Evolutionary conservation across 1,140 invertebrate species (phyloP).

Genomic region (Drosophila azteca): DNA sequence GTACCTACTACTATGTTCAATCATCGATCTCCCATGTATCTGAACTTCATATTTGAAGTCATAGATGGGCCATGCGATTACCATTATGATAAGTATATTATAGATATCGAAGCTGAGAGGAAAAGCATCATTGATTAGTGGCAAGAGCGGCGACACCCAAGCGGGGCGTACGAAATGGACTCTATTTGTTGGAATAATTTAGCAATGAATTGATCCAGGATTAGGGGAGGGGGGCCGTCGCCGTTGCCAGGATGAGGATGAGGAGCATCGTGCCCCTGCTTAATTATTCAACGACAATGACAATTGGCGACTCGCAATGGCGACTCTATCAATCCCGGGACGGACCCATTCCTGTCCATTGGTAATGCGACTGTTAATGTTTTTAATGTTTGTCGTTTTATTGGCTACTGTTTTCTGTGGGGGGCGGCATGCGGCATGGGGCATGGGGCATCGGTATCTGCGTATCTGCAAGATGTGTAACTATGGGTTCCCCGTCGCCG

Average conservation of each 20-base stretch:
- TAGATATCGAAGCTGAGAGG: conserved; percentile 7
- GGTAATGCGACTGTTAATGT: conserved; percentile 75
- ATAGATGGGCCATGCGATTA: no score
- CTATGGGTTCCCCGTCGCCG: conserved; percentile 21
- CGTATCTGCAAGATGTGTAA: conserved; percentile 56
- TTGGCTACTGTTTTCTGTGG: conserved; percentile 49
- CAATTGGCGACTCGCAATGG: conserved; percentile 36
- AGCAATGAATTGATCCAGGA: conserved; percentile 38
- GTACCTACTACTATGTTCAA: no score
- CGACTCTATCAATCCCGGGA: conserved; percentile 49
- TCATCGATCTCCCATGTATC: no score
- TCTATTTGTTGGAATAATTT: conserved; percentile 53
- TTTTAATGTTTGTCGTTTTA: conserved; percentile 73
- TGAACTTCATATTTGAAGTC: no score
- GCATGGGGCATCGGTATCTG: conserved; percentile 8
- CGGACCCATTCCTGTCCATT: conserved; percentile 42
- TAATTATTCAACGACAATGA: conserved; percentile 68
- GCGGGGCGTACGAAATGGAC: conserved; percentile 32
- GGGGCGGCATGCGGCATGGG: no score
- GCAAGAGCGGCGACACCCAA: conserved; percentile 17
- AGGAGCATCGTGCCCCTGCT: conserved; percentile 29
- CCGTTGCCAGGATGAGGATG: no score
- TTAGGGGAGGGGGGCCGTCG: background rate
- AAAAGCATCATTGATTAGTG: conserved; percentile 34
- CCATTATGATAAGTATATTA: background rate